A percentile compares a stretch with the other conserved stretches of the same genome.
phyloP scores from a whole-genome alignment of 2,888 invertebrate genomes.

The Cephus spinipes region DNA sequence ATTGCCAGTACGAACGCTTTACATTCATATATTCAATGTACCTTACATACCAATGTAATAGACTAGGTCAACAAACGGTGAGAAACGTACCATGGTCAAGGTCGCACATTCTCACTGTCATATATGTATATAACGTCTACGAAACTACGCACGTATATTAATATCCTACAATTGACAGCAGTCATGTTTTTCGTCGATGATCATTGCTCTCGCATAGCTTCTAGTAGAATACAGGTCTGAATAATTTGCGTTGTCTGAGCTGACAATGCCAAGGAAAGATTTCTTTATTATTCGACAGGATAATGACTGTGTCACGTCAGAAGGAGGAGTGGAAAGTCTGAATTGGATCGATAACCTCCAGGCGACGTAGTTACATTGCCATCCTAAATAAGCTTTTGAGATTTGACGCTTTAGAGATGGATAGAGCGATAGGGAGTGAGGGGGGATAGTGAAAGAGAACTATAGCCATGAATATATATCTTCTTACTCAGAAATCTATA shows the following conservation, averaged over 20 bases:
- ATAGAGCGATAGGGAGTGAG: background rate
- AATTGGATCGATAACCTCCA: background rate
- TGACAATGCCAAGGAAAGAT: background rate
- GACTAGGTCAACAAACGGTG: background rate
- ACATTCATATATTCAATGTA: background rate
- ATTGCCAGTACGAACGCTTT: background rate
- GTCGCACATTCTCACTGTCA: background rate
- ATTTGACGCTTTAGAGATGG: background rate
- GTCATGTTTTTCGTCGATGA: background rate
- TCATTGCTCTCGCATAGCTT: background rate
- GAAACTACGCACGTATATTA: background rate
- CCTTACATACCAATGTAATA: background rate
- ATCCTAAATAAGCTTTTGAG: background rate
- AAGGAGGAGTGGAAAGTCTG: background rate
- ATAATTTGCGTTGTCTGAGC: background rate
- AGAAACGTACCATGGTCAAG: background rate
- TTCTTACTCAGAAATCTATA: background rate
- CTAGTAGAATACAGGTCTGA: background rate
- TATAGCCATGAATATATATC: background rate
- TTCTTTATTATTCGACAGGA: background rate
- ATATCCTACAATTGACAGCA: background rate
- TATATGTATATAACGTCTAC: no score
- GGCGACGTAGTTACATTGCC: background rate
- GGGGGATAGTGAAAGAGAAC: background rate
- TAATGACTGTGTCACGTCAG: background rate